Conservation (phyloP, 2,113 vertebrate genomes). For the Reinhardtius hippoglossoides region DNA sequence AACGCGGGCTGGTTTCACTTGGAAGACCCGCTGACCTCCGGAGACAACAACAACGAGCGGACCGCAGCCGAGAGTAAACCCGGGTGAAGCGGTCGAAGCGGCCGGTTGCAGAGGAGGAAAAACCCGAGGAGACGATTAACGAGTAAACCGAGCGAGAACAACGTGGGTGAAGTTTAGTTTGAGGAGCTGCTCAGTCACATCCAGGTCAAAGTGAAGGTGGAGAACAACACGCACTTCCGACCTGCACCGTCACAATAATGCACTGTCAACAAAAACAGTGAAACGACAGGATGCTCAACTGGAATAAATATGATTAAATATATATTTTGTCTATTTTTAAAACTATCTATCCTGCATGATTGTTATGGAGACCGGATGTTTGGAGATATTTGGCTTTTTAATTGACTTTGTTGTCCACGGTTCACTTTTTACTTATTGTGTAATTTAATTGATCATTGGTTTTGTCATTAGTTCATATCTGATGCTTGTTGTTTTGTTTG, state of each 20-base stretch:
- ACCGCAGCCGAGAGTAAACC: background rate
- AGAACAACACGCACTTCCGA: background rate
- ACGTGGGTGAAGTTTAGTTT: background rate
- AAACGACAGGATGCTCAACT: background rate
- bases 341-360: no score
- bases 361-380: no score
- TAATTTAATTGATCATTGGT: background rate
- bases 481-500: no score
- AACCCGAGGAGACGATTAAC: rapidly evolving
- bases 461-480: background rate
- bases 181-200: background rate
- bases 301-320: background rate
- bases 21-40: slow-evolving; percentile 30
- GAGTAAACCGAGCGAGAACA: rapidly evolving
- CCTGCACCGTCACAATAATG: slow-evolving; percentile 42
- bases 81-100: background rate
- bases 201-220: background rate
- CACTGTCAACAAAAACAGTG: background rate
- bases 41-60: slow-evolving; percentile 2
- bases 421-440: background rate
- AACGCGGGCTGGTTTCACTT: slow-evolving; percentile 16
- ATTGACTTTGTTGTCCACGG: no score
- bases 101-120: background rate
- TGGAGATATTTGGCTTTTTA: no score
- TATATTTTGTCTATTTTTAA: background rate